Conservation (phyloP, 2,888 invertebrate genomes). For the Parasteatoda lunata region DNA sequence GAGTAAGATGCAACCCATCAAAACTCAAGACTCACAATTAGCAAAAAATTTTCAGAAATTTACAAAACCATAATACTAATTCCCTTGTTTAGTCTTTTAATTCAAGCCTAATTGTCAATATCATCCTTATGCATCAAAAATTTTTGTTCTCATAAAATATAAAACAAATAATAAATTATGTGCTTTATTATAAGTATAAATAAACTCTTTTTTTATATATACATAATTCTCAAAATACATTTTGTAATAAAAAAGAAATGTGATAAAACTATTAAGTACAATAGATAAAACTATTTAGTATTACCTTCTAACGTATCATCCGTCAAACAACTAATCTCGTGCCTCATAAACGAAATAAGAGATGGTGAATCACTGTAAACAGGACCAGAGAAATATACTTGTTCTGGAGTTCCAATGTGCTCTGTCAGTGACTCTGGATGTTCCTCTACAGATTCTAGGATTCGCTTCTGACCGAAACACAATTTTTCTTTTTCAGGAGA, state of each 20-base stretch:
- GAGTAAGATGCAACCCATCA: no score
- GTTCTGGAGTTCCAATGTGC: not conserved
- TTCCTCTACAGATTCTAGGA: not conserved
- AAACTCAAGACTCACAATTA: no score
- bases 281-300: not conserved
- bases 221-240: not conserved
- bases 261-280: not conserved
- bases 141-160: no score
- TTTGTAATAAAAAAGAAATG: no score
- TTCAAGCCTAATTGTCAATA: no score
- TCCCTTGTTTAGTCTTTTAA: no score
- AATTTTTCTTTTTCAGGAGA: conserved; percentile 17
- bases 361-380: conserved; percentile 42
- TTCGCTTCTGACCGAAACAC: not conserved
- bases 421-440: not conserved
- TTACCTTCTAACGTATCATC: not conserved
- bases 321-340: conserved; percentile 39
- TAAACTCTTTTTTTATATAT: no score
- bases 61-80: no score
- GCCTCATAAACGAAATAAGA: conserved; percentile 54
- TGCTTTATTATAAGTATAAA: no score
- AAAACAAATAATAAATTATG: no score
- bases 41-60: no score
- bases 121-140: no score
- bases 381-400: not conserved